These are phyloP conservation scores for Ciconia boyciana DNA, from an alignment of 2,113 vertebrate genomes.

Conservation along the genomic window DNA sequence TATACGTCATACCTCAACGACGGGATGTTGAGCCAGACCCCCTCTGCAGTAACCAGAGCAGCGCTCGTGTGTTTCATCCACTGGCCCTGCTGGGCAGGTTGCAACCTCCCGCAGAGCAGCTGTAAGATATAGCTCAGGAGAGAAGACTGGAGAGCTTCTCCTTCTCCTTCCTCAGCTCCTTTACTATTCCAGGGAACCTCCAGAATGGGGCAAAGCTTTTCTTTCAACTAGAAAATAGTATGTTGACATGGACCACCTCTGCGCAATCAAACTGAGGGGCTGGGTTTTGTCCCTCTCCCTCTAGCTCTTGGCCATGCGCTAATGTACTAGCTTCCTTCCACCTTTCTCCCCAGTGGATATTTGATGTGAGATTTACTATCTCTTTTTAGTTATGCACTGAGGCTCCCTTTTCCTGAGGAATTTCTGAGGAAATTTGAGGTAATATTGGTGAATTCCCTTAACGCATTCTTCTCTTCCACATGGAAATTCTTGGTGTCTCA, in stretches of 20 bases:
- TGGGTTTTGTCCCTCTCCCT: neutral
- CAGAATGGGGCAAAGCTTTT: neutral
- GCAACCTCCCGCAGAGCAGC: neutral
- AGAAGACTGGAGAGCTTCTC: neutral
- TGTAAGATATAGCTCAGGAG: neutral
- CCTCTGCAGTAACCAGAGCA: neutral
- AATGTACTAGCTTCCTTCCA: neutral
- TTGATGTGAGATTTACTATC: neutral
- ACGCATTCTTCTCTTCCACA: neutral
- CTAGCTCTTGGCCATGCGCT: neutral
- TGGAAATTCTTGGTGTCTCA: neutral
- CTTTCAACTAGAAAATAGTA: neutral
- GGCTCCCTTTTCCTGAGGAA: neutral
- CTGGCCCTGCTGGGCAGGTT: neutral
- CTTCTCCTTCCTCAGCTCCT: neutral
- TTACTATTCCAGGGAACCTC: neutral
- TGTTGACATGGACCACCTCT: neutral
- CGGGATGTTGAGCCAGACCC: neutral
- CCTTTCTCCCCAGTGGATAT: neutral
- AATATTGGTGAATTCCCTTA: neutral
- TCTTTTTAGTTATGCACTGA: neutral
- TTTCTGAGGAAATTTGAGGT: conserved; percentile 2
- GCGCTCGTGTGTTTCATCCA: neutral
- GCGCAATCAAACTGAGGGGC: neutral
- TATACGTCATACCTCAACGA: neutral